A percentile compares a stretch with the other conserved stretches of the same genome.
These are phyloP conservation scores for Whitmania pigra DNA, from an alignment of 1,140 invertebrate species.

Conservation along the genomic window DNA sequence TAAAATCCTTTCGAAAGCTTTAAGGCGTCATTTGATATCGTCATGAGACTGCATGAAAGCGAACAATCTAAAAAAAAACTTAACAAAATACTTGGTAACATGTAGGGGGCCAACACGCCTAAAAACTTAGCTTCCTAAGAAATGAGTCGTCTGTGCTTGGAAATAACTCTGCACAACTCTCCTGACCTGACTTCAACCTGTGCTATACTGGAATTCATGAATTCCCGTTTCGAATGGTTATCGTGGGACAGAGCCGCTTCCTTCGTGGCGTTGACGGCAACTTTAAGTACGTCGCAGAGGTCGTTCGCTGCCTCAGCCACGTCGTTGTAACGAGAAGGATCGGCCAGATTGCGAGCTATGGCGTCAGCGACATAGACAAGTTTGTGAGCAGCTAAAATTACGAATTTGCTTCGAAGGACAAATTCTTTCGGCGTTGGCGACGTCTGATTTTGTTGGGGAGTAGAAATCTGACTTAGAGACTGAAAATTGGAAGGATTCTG, in stretches of 20 bases:
- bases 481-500: too few species aligned
- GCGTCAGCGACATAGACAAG: slow-evolving; percentile 85
- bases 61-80: too few species aligned
- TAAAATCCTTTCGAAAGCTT: too few species aligned
- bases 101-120: too few species aligned
- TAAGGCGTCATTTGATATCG: too few species aligned
- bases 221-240: background rate
- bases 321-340: slow-evolving; percentile 55
- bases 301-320: slow-evolving; percentile 66
- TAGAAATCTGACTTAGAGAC: background rate
- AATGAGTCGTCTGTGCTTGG: background rate
- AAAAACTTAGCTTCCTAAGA: too few species aligned
- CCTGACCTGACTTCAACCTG: background rate
- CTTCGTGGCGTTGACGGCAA: slow-evolving; percentile 73
- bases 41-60: too few species aligned
- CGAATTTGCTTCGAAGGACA: slow-evolving; percentile 80
- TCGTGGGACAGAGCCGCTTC: slow-evolving; percentile 57
- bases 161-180: background rate
- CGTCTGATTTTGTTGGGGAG: background rate
- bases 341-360: slow-evolving; percentile 60
- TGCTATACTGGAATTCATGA: background rate
- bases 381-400: slow-evolving; percentile 78
- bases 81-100: too few species aligned
- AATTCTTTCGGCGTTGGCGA: slow-evolving; percentile 61
- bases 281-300: slow-evolving; percentile 66